Evolutionary conservation across 2,888 invertebrate species (phyloP), one percentile per base, ranked within the genome.

Genomic region (Microdon myrmicae): DNA sequence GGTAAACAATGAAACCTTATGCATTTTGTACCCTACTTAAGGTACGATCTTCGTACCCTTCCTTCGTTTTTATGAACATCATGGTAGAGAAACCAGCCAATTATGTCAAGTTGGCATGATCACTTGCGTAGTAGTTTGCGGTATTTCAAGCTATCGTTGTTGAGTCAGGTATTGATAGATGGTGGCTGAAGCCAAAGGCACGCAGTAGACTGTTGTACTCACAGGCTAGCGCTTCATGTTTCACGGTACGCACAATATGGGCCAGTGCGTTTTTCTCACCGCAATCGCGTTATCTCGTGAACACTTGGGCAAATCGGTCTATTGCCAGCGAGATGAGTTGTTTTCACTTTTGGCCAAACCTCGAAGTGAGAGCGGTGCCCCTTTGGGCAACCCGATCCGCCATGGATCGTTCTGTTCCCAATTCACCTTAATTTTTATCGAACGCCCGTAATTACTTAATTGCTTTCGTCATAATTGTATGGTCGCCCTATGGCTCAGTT

Each of bases 371-470:
- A 22, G 59, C 66, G 66, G 66, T 54, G 58, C 43, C 48, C 39
- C 66, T 66, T 66, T 66, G 47, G 58, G 66, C 44, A 38, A 66
- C 44, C 53, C 22, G 48, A 66, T 66, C 66, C 43, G 47, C n/a
- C n/a, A n/a, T 58, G 9, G 20, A 45, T 34, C 4, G 41, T 43
- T 53, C 53, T 54, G 48, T 59, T 59, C 59, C 47, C 44, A 48
- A 66, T 66, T 59, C 48, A 64, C 64, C 58, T 64, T 45, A 64
- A 58, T 45, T 37, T 38, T 47, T 31, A 58, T 39, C 28, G 53
- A 51, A 51, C 51, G 51, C 45, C 44, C 59, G 59, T 59, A 66
- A 66, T 66, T 59, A 66, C 59, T 66, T 66, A 66, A 66, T 66
- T 66, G 59, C 54, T 59, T 53, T 48, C 59, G 66, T 66, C 41